These are phyloP conservation scores for Neosilurus mollespiculum DNA, from an alignment of 2,797 vertebrate genomes.

Conservation along the genomic window DNA sequence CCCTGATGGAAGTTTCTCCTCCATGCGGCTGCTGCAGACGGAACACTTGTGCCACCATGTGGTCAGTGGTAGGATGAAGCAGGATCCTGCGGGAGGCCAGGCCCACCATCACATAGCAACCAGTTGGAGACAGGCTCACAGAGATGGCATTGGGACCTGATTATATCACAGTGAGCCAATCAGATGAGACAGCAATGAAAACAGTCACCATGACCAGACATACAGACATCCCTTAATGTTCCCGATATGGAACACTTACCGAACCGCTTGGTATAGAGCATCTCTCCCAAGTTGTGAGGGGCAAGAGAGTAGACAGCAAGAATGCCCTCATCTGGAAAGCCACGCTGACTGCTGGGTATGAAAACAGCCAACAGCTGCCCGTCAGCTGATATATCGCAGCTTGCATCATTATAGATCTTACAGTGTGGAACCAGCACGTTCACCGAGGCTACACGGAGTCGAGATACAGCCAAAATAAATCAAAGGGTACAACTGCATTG, in stretches of 20 bases:
- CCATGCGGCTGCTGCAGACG: constrained; percentile 95
- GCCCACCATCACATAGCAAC: constrained; percentile 97
- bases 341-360: constrained; percentile 96
- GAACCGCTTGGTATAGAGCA: constrained; percentile 98
- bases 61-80: constrained; percentile 95
- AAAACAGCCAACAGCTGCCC: constrained; percentile 97
- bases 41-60: constrained; percentile 99
- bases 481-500: too few species aligned
- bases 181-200: background rate
- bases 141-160: constrained; percentile 97
- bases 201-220: background rate
- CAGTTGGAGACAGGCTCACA: constrained; percentile 95
- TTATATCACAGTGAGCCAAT: background rate
- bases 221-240: background rate
- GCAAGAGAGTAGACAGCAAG: constrained; percentile 96
- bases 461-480: constrained; percentile 30
- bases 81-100: constrained; percentile 95
- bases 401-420: constrained; percentile 99
- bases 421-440: constrained; percentile 98
- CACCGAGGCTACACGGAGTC: constrained; percentile 88
- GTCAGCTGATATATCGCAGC: constrained; percentile 96
- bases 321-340: constrained; percentile 96
- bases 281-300: constrained; percentile 96
- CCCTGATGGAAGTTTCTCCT: constrained; percentile 97
- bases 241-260: constrained; percentile 72